phyloP scores from a whole-genome alignment of 1,140 invertebrate species.

The Eueides isabella region DNA sequence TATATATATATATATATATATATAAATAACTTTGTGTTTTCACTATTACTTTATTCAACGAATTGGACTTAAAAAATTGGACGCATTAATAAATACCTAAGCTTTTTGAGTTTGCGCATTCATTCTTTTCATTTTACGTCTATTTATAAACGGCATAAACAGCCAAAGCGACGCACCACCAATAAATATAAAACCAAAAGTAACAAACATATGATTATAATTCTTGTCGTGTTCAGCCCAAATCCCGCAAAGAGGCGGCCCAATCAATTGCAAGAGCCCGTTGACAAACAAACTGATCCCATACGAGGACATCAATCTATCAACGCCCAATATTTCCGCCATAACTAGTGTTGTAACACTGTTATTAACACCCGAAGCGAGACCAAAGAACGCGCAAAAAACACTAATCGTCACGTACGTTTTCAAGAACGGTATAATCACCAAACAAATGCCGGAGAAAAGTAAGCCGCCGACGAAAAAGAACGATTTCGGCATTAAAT shows the following conservation, averaged over 20 bases:
- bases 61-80: not conserved
- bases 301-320: conserved; percentile 91
- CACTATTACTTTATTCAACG: not conserved
- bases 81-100: conserved; percentile 17
- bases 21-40: too few relatives aligned
- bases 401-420: conserved; percentile 84
- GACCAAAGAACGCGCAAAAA: conserved; percentile 89
- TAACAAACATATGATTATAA: conserved; percentile 87
- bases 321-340: conserved; percentile 91
- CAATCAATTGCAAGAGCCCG: conserved; percentile 89
- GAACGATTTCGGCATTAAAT: conserved; percentile 88
- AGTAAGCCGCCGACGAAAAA: conserved; percentile 91
- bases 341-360: conserved; percentile 92
- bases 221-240: conserved; percentile 85
- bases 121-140: conserved; percentile 64
- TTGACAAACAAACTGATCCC: conserved; percentile 93
- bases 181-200: conserved; percentile 88
- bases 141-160: conserved; percentile 87
- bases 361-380: conserved; percentile 92
- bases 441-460: conserved; percentile 88
- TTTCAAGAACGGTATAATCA: conserved; percentile 85
- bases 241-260: conserved; percentile 89
- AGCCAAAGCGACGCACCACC: conserved; percentile 88
- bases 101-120: conserved; percentile 47
- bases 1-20: too few relatives aligned